Conservation (phyloP, 1,140 invertebrate genomes). For the Grapholita molesta region DNA sequence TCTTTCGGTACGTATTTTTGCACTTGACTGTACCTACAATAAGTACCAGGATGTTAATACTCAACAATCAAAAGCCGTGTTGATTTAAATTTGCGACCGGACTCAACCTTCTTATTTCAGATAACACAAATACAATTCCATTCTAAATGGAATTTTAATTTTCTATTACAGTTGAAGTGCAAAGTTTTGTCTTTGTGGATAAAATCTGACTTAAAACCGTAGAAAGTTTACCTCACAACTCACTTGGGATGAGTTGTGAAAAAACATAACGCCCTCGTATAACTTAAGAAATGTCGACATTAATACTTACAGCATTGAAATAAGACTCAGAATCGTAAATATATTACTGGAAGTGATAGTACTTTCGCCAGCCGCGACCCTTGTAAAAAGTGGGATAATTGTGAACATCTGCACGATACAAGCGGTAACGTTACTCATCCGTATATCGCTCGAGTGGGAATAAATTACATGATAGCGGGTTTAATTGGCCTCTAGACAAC, state of each 20-base stretch:
- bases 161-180: background rate
- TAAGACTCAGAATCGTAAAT: background rate
- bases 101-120: background rate
- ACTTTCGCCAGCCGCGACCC: slow-evolving; percentile 18
- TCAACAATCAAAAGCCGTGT: background rate
- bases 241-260: background rate
- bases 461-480: slow-evolving; percentile 23
- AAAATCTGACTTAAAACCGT: background rate
- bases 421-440: slow-evolving; percentile 32
- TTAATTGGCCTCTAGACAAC: slow-evolving; percentile 26
- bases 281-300: background rate
- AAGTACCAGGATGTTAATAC: slow-evolving; percentile 7
- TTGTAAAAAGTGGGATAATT: slow-evolving; percentile 43
- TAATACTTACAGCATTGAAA: background rate
- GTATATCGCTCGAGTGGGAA: slow-evolving; percentile 22
- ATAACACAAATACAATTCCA: background rate
- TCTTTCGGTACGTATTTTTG: no score
- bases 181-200: background rate
- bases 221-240: background rate
- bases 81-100: slow-evolving; percentile 5
- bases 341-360: background rate
- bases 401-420: slow-evolving; percentile 47
- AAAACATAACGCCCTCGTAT: background rate
- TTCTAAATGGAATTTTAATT: background rate
- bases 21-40: background rate